Evolutionary conservation across 1,140 invertebrate genomes (phyloP), one percentile per base, ranked within the genome.

Genomic region (Brachystomella parvula): DNA sequence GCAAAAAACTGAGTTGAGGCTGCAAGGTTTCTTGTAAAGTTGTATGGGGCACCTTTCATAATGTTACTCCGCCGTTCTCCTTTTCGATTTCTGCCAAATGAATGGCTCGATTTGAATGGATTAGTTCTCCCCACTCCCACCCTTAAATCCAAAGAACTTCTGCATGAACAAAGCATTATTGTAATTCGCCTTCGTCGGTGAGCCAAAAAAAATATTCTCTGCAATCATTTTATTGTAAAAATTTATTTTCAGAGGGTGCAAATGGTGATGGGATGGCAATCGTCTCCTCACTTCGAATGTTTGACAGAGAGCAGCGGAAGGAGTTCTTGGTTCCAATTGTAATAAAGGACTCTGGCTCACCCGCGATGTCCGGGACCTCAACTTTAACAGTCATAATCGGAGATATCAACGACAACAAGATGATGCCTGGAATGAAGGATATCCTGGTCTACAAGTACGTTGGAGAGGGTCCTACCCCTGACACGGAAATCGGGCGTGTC

Each of bases 371-470:
- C 47, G 94, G 93, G 65, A 96, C 94, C 1, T 94, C 90, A 72
- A 96, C 92, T 0, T 77, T 98, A 3, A 96, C 92, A 0, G 91
- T 98, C 6, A 90, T 95, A 26, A 96, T 98, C 74, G 94, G 94
- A 26, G 94, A 95, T 76, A 87, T 91, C 1, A 98, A 98, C 77
- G 94, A 98, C 75, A 96, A 98, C 79, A 92, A 93, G 79, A 97
- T 97, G 91, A 88, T 92, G 75, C 89, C 92, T 0, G 95, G 95
- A 0, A 89, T 88, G 1, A 98, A 98, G 79, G 91, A 96, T 67
- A 96, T 98, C 71, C 89, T 95, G 76, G 92, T 96, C 0, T 98
- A 98, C 78, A 97, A 96, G 78, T 97, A 96, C 68, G 85, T 83
- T 80, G 86, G 85, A 77, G 83, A 94, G 86, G 90, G 92, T 57